phyloP scores from a whole-genome alignment of 2,113 vertebrate species.

The Conger conger region DNA sequence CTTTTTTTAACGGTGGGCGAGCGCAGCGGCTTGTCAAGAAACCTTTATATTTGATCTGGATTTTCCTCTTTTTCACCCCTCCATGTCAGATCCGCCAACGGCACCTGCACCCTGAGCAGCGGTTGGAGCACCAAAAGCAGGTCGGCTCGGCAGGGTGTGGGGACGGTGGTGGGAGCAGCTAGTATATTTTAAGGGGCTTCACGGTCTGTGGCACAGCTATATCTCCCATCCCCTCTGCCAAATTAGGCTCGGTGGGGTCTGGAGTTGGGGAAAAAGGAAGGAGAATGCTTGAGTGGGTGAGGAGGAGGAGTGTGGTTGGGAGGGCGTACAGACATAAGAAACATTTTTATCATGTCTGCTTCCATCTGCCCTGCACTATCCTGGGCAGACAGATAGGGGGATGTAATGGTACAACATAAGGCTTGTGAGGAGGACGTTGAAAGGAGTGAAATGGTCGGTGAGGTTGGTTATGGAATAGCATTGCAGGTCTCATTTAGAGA shows the following conservation, averaged over 20 bases:
- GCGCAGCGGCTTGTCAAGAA: slow-evolving; percentile 18
- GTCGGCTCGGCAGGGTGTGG: background rate
- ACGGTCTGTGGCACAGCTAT: background rate
- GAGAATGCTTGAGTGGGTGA: background rate
- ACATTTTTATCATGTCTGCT: background rate
- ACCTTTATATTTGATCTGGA: slow-evolving; percentile 29
- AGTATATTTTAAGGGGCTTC: slow-evolving; percentile 15
- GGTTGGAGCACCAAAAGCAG: background rate
- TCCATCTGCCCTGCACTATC: too few species aligned
- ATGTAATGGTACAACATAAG: background rate
- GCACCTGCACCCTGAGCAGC: background rate
- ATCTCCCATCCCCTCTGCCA: slow-evolving; percentile 1
- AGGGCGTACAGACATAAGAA: background rate
- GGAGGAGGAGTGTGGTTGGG: background rate
- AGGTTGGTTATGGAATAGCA: too few species aligned
- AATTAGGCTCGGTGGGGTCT: background rate
- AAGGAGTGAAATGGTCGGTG: background rate
- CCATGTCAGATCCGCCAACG: background rate
- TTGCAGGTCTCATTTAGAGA: too few species aligned
- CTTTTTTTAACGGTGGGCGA: slow-evolving; percentile 20
- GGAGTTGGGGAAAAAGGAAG: background rate
- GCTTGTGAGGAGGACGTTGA: background rate
- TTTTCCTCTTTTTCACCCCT: background rate
- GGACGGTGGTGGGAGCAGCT: background rate
- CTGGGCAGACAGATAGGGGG: background rate